Conservation (phyloP, 2,888 invertebrate species). For the Cerastis leucographa region DNA sequence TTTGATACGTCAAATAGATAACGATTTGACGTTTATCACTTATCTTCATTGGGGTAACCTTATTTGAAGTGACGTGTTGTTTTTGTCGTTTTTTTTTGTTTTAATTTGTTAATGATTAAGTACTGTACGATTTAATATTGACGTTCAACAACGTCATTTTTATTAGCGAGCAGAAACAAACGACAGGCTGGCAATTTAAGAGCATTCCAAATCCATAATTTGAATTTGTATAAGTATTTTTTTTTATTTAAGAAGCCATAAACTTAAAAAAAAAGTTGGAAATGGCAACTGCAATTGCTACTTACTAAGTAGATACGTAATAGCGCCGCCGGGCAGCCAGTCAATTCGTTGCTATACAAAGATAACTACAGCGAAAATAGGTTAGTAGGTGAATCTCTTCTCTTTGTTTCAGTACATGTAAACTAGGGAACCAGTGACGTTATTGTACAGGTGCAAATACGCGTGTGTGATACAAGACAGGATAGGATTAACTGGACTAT, state of each 20-base stretch:
- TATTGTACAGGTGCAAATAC: conserved; percentile 68
- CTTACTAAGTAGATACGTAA: conserved; percentile 52
- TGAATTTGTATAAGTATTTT: background rate
- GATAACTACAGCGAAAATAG: conserved; percentile 68
- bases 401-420: conserved; percentile 72
- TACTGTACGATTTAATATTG: background rate
- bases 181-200: background rate
- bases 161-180: background rate
- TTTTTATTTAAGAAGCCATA: too few relatives aligned
- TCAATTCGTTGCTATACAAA: conserved; percentile 69
- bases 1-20: conserved; percentile 53
- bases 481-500: conserved; percentile 47
- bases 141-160: background rate
- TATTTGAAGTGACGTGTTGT: conserved; percentile 38
- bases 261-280: conserved; percentile 28
- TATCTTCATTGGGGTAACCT: conserved; percentile 44
- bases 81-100: conserved; percentile 15
- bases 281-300: conserved; percentile 48
- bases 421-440: conserved; percentile 66
- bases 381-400: conserved; percentile 77
- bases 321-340: conserved; percentile 55
- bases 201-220: background rate
- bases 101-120: background rate
- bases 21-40: conserved; percentile 51
- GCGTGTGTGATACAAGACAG: conserved; percentile 48